Base-by-base conservation (phyloP, 2,888 invertebrate genomes). In the Cantharis flavilabris region DNA sequence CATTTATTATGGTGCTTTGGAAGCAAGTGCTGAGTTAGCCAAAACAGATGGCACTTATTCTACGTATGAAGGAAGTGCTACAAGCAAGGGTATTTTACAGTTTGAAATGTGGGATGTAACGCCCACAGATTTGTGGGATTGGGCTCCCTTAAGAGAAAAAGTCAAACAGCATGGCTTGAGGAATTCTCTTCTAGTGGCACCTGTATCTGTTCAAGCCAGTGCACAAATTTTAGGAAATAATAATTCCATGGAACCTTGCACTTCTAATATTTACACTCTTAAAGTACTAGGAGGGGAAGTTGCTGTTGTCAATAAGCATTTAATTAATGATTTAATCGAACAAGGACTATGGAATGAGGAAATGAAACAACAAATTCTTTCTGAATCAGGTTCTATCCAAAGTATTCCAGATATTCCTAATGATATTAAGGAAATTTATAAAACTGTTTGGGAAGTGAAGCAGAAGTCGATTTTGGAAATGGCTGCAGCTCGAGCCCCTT, bases 161-260 rank as follows among this genome's bases (percentile, higher is more conserved):
- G 98, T 99, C 82, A 93, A 95, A 0, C 91, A 94, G 89, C 92
- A 96, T 88, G 99, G 99, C 9, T 90, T 99, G 0, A 91, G 99
- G 76, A 99, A 99, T 89, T 98, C 98, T 1, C 78, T 87, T 18
- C 90, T 99, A 20, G 83, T 99, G 80, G 98, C 99, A 0, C 98
- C 98, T 0, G 99, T 99, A 98, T 99, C 99, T 0, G 99, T 99
- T 5, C 98, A 99, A 9, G 98, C 98, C 0, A 99, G 99, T 0
- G 98, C 99, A 3, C 99, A 99, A 89, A 99, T 99, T 85, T 92
- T 99, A 67, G 99, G 99, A 16, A 99, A 99, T 87, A 99, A 99
- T 87, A 99, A 99, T 88, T 97, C 98, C 0, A 95, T 98, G 85
- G 99, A 99, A 88, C 97, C 99, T 0, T 99, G 98, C 88, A 99